Evolutionary conservation across 2,888 invertebrate species (phyloP).

Genomic region (Creontiades dilutus): DNA sequence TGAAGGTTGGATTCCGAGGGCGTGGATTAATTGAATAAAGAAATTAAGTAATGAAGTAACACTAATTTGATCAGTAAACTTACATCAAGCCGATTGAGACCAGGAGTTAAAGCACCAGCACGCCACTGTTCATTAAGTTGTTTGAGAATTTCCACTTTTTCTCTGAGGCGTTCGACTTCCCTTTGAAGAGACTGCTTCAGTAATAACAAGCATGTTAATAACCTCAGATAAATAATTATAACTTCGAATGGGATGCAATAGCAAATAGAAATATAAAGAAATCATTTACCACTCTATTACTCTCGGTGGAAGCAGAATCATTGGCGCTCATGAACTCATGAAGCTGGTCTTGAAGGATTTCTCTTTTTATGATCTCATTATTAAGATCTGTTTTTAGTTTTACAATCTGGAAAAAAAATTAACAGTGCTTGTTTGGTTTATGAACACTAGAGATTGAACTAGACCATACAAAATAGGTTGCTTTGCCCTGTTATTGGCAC

Average conservation of each 20-base stretch:
- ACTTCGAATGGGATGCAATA: background rate
- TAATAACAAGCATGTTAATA: background rate
- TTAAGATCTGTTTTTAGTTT: constrained; percentile 67
- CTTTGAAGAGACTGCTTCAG: constrained; percentile 30
- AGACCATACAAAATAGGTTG: no score
- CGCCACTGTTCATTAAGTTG: constrained; percentile 62
- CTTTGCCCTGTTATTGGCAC: no score
- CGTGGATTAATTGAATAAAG: no score
- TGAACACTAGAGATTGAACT: no score
- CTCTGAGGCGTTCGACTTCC: constrained; percentile 50
- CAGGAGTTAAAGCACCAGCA: constrained; percentile 21
- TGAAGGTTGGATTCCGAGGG: no score
- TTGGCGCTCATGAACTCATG: constrained; percentile 23
- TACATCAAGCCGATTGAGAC: constrained; percentile 50
- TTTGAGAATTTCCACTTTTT: constrained; percentile 54
- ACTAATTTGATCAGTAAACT: background rate
- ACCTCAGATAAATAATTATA: background rate
- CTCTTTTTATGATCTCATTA: constrained; percentile 69
- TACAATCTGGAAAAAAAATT: constrained; percentile 59
- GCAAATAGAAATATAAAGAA: background rate
- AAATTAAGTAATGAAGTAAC: no score
- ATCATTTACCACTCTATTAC: constrained; percentile 6
- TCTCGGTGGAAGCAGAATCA: background rate
- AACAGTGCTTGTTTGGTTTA: background rate
- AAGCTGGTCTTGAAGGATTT: constrained; percentile 59